phyloP scores from a whole-genome alignment of 2,797 vertebrate species.

The Hafferia zeledoni region DNA sequence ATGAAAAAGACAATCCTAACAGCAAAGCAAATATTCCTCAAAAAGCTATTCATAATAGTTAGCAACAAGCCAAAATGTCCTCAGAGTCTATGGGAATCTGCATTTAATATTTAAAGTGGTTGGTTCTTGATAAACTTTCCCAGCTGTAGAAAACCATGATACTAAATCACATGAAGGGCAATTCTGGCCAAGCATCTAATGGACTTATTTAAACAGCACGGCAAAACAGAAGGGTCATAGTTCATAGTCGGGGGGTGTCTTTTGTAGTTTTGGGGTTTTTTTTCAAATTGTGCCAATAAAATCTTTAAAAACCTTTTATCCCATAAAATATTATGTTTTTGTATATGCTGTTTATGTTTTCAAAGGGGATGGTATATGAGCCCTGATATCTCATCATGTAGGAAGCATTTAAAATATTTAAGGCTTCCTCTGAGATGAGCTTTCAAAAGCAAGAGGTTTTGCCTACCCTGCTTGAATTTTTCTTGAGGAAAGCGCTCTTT shows the following conservation, averaged over 20 bases:
- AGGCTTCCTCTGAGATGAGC: not conserved
- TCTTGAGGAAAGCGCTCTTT: conserved; percentile 48
- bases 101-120: not conserved
- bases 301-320: not conserved
- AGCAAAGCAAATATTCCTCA: not conserved
- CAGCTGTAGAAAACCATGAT: not conserved
- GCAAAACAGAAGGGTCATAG: not conserved
- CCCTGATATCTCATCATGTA: not conserved
- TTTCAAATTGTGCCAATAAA: not conserved
- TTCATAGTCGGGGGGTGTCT: not conserved
- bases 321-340: not conserved
- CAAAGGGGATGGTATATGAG: not conserved
- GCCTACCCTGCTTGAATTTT: conserved; percentile 51
- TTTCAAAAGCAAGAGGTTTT: conserved; percentile 61
- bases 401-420: conserved; percentile 30
- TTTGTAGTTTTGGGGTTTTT: fast-evolving
- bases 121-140: not conserved
- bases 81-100: not conserved
- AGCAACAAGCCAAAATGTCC: not conserved
- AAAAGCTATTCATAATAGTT: not conserved
- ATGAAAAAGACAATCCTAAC: not conserved
- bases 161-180: not conserved
- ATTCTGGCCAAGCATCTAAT: not conserved
- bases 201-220: not conserved
- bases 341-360: not conserved